Evolutionary conservation across 2,113 vertebrate genomes (phyloP).

Genomic region (Empidonax traillii): DNA sequence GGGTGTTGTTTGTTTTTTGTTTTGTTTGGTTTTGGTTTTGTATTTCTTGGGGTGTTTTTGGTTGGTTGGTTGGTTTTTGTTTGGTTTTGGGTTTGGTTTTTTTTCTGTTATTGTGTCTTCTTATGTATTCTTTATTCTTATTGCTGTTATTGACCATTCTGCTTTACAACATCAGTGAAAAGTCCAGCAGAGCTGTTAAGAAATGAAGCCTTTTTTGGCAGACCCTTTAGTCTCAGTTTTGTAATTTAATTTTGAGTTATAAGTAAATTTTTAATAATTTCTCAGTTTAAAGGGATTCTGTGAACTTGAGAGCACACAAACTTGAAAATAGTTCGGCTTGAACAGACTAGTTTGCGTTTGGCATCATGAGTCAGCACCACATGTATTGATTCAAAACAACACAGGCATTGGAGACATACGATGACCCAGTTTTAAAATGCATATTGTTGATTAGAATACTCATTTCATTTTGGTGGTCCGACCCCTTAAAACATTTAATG

Average conservation of each 20-base stretch:
- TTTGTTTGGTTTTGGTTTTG: background rate
- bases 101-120: background rate
- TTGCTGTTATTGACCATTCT: background rate
- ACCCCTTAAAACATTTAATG: slow-evolving; percentile 48
- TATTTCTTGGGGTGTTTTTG: no score
- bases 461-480: slow-evolving; percentile 55
- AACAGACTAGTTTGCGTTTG: background rate
- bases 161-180: background rate
- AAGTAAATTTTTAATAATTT: background rate
- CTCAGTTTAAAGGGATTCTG: background rate
- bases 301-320: background rate
- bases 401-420: background rate
- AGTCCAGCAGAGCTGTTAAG: background rate
- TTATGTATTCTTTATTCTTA: background rate
- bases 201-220: background rate
- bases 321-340: background rate
- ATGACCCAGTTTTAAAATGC: slow-evolving; percentile 5
- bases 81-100: background rate
- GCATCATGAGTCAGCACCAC: background rate
- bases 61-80: background rate
- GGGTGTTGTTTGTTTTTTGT: background rate
- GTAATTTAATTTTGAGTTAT: background rate
- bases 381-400: background rate
- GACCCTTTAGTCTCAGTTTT: background rate
- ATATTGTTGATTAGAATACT: slow-evolving; percentile 5